Evolutionary conservation across 2,888 invertebrate genomes (phyloP).

Genomic region (Tetropium fuscum): DNA sequence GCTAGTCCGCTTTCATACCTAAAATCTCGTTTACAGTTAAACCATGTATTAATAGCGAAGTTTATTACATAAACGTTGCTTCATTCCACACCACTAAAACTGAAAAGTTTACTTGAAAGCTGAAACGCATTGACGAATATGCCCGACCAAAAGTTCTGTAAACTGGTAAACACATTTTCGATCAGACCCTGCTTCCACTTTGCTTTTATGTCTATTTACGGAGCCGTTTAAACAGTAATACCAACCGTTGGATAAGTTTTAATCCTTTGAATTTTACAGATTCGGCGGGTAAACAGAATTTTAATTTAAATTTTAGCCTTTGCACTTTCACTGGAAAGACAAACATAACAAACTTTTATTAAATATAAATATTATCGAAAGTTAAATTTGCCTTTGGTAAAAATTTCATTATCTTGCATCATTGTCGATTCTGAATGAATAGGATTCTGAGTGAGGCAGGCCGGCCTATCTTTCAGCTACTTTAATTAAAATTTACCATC

Average conservation of each 20-base stretch:
- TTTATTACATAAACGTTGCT: conserved; percentile 38
- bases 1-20: too few relatives aligned
- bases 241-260: conserved; percentile 37
- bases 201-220: conserved; percentile 37
- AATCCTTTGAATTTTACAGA: conserved; percentile 44
- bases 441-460: neutral
- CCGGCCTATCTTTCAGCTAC: too few relatives aligned
- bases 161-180: conserved; percentile 47
- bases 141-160: conserved; percentile 36
- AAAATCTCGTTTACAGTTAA: conserved; percentile 34
- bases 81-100: conserved; percentile 24
- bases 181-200: conserved; percentile 35
- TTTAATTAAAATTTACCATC: neutral
- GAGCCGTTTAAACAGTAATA: conserved; percentile 33
- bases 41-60: conserved; percentile 40
- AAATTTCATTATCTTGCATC: conserved; percentile 4
- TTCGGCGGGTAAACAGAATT: conserved; percentile 44
- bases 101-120: conserved; percentile 23
- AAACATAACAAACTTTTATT: conserved; percentile 45
- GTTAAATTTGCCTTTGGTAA: neutral
- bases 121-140: conserved; percentile 35
- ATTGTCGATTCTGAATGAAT: neutral
- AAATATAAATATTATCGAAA: conserved; percentile 34
- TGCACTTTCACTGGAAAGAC: conserved; percentile 32
- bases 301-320: conserved; percentile 43